Conservation (phyloP, 2,797 vertebrate species). For the Muscicapa comitata region DNA sequence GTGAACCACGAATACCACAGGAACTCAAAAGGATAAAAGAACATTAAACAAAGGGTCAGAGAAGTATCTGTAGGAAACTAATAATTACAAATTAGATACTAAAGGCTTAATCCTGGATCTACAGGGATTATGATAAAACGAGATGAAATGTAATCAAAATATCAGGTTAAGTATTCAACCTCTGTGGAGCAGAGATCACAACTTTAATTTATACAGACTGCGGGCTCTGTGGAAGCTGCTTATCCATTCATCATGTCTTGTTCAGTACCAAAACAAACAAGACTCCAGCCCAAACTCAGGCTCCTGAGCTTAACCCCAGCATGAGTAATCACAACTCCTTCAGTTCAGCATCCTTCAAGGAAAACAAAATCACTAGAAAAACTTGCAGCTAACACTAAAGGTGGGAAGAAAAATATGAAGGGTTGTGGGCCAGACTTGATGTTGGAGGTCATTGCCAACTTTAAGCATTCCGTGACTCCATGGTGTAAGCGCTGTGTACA, state of each 20-base stretch:
- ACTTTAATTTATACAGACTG: background rate
- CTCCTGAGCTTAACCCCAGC: background rate
- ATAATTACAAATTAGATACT: slow-evolving; percentile 36
- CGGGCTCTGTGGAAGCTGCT: background rate
- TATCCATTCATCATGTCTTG: background rate
- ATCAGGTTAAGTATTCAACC: background rate
- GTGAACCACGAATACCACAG: background rate
- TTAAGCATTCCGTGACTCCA: background rate
- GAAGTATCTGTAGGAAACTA: background rate
- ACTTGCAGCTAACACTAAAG: background rate
- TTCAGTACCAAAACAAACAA: background rate
- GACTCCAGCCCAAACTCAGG: background rate
- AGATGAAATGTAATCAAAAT: slow-evolving; percentile 23
- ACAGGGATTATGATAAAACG: background rate
- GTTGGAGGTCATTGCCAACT: background rate
- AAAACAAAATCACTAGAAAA: background rate
- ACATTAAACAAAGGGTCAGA: background rate
- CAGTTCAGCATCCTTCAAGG: background rate
- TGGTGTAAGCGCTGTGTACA: fast-evolving
- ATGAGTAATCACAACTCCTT: background rate
- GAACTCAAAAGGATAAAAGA: background rate
- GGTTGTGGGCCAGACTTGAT: background rate
- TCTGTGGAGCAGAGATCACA: background rate
- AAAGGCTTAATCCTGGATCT: slow-evolving; percentile 23
- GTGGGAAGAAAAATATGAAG: background rate